Evolutionary conservation across 2,797 vertebrate genomes (phyloP), one percentile per base, ranked within the genome.

Genomic region (Menidia menidia): DNA sequence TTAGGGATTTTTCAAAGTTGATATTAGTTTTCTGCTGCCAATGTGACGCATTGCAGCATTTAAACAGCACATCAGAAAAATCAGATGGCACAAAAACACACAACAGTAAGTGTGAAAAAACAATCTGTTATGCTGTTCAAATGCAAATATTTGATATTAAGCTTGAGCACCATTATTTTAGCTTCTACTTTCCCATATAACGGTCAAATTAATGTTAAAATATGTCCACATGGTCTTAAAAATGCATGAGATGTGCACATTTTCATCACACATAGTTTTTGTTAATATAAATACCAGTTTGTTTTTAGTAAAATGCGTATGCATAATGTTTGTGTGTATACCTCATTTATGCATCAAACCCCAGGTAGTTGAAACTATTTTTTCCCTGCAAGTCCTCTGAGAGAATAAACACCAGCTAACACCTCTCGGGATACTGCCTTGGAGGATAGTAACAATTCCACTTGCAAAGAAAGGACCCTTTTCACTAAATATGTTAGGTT

Each of bases 391-490:
- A 84, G 74, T 77, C 71, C 64, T 84, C 76, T 81, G 73, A 87
- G 68, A 78, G 75, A 88, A 86, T 86, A 74, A 77, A 88, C 92
- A 88, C 65, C 32, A 55, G 79, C 60, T 69, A 71, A 87, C 74
- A 82, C 84, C 84, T 84, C 83, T 87, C 82, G 79, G 76, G 79
- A 55, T 73, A 81, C 25, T 75, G 71, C 84, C 86, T 77, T 64
- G 42, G 77, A 73, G 82, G 64, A 78, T 50, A 44, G 73, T 76
- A 86, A 77, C 76, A 79, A 80, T 87, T 74, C 82, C 68, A 66
- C 84, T 87, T 71, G 65, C 78, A 88, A 82, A 87, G 74, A 87
- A 85, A 87, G 71, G 71, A 88, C 73, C 71, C 80, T 83, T 88
- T 90, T 85, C 66, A 72, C 54, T 62, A 19, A 67, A 73, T 73